Base-by-base conservation (phyloP, 2,113 vertebrate genomes). In the Plectropomus leopardus region DNA sequence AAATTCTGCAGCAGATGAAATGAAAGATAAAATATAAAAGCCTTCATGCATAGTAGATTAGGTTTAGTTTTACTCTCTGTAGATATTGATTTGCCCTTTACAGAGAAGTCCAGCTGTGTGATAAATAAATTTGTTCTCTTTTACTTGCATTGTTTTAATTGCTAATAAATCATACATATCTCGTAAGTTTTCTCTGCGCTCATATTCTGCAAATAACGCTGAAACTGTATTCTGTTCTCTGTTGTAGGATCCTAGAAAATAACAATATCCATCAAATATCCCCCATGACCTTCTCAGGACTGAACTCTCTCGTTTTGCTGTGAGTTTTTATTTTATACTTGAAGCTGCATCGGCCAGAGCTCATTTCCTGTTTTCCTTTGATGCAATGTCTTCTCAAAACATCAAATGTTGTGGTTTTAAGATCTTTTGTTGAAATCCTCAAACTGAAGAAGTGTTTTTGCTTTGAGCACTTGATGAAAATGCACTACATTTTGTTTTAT, bases 301-400 rank as follows among this genome's bases (percentile, higher is more conserved):
- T 99, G 61, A 95, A 95, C 91, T 99, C 97, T 2, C 96, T 99
- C 42, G 96, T 98, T 86, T 94, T 99, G 66, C 89, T 99, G 98
- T 98, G 94, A 98, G 97, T 97, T 92, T 66, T 4, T 48, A 1
- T 19, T 53, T 34, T 13, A 8, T 13, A 23, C 50, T 23, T 47
- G 8, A 67, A 23, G 13, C 30, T 5, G 34, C 42, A 64, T 6
- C 23, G 9, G 19, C 1, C 53, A 54, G 5, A 54, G 7, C 8
- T 26, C 7, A 7, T 5, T 9, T 65, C 50, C 13, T 51, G 2
- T 8, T 69, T 17, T 57, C 0, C 14, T 54, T 63, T 48, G 3
- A 10, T 76, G 13, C 79, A 17, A 53, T 61, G 24, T 75, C 64
- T 14, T 63, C 53, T 72, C 42, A 63, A 11, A n/a, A 61, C 16